Percentiles rank a stretch among this genome's conserved stretches.
These are phyloP conservation scores for Rhingia campestris DNA, from an alignment of 2,888 invertebrate genomes.

Conservation along the genomic window DNA sequence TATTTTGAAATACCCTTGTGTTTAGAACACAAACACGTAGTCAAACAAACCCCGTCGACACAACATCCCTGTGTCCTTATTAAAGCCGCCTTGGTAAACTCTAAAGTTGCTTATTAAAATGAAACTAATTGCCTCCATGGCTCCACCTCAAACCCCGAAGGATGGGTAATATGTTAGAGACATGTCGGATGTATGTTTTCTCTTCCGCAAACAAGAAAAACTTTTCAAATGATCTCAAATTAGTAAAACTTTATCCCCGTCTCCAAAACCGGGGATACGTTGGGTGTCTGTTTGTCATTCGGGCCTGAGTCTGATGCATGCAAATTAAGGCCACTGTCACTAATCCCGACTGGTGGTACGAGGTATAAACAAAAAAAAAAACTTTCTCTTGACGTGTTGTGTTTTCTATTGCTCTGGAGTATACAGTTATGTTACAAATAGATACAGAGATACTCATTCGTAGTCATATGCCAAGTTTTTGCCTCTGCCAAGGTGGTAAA, in stretches of 20 bases:
- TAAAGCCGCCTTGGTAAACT: constrained; percentile 21
- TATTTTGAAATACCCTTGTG: neutral
- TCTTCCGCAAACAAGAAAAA: constrained; percentile 62
- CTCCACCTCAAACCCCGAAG: neutral
- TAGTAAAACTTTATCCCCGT: constrained; percentile 62
- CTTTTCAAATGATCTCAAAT: constrained; percentile 72
- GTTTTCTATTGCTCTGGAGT: constrained; percentile 5
- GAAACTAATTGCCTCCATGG: constrained; percentile 59
- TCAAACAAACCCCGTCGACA: neutral
- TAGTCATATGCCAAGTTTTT: constrained; percentile 42
- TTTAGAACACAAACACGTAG: neutral
- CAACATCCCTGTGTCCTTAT: constrained; percentile 2
- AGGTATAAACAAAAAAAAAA: constrained; percentile 46
- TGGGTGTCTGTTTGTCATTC: constrained; percentile 7
- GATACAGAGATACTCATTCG: neutral
- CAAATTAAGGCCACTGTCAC: constrained; percentile 64
- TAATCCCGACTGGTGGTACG: constrained; percentile 40
- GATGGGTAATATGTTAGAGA: neutral
- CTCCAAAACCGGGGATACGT: neutral
- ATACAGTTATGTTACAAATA: constrained; percentile 46
- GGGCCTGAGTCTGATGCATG: constrained; percentile 55
- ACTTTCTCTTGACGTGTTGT: constrained; percentile 51
- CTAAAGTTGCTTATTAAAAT: constrained; percentile 64
- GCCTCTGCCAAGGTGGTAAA: constrained; percentile 25
- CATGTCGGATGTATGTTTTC: constrained; percentile 41